Evolutionary conservation across 2,888 invertebrate genomes (phyloP), one percentile per base, ranked within the genome.

Genomic region (Scaptomyza flava): DNA sequence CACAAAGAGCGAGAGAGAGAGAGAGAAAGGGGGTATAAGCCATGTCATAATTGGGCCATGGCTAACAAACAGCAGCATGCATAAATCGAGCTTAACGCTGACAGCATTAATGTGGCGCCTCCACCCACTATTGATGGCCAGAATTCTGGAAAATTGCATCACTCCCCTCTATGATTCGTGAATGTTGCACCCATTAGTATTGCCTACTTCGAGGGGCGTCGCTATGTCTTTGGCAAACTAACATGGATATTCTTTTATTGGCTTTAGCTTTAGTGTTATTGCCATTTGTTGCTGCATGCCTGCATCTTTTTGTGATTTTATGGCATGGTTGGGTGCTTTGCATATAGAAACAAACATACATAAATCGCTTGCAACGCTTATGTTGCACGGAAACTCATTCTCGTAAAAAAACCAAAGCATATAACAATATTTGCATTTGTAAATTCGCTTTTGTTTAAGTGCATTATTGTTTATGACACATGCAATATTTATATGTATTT

Each of bases 41-140:
- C 53, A 50, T 54, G 43, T 52, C 63, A 68, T 67, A 86, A 81
- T 81, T 81, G 81, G 68, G 79, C 72, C 48, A 60, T 62, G 81
- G 76, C 84, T 72, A 57, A 71, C 76, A 11, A 23, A 20, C 20
- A 11, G 42, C 20, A 11, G 20, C 42, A 66, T 20, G 61, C 56
- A 82, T 77, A 80, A 86, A 86, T 87, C 70, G 71, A 36, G 45
- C 46, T 31, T 42, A 54, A 50, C 45, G 79, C 51, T 75, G 76
- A 79, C 67, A 79, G 67, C 62, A 51, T 72, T 79, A 79, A 79
- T 72, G 80, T 64, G 53, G 41, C 38, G n/a, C 34, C 57, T 12
- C 41, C n/a, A 38, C 6, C 43, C 36, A 38, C 51, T 58, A 70
- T 45, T 50, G 72, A 76, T 72, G 54, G 45, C 58, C 60, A 52